Evolutionary conservation across 1,140 invertebrate genomes (phyloP), one percentile per base, ranked within the genome.

Genomic region (Anadara kagoshimensis): DNA sequence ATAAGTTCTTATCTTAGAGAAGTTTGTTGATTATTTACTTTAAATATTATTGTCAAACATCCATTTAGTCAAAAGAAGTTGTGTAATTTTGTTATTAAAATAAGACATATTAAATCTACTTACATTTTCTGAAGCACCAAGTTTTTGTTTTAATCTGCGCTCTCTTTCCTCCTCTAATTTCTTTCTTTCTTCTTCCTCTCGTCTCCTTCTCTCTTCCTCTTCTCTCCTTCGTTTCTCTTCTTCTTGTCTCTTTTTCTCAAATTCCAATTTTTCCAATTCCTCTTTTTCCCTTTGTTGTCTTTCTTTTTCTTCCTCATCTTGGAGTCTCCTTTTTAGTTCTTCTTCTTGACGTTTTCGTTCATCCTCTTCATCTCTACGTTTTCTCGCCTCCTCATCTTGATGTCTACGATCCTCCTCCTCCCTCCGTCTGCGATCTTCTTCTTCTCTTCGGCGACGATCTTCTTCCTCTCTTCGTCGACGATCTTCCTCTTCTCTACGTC

Each of bases 71-170:
- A 43, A 49, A 49, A 4, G 10, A 20, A 49, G 10, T n/a, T n/a
- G n/a, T n/a, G n/a, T n/a, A n/a, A n/a, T n/a, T 8, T 18, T 10
- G 8, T 24, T 36, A 36, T 36, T 36, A 36, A 36, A 3, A 36
- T 36, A 36, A 7, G n/a, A n/a, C 5, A 0, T 51, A 24, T 56
- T 56, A 41, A 26, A 65, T 7, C 43, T 29, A 69, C 73, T 76
- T 51, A 82, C 80, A 68, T 78, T 70, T 62, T 82, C 80, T 59
- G 76, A 79, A 61, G 69, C 75, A 47, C 70, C 70, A 70, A 75
- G 78, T 78, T 72, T 73, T 65, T 74, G 47, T 70, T 73, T 54
- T 65, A 63, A 68, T 69, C 75, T 58, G 24, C 74, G 56, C 16
- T 41, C 18, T 65, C 22, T 53, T 44, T 54, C 43, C 29, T 54